Percentiles rank a stretch among this genome's conserved stretches.
These are phyloP conservation scores for Mus caroli DNA, from an alignment of 2,797 vertebrate genomes.

Conservation along the genomic window DNA sequence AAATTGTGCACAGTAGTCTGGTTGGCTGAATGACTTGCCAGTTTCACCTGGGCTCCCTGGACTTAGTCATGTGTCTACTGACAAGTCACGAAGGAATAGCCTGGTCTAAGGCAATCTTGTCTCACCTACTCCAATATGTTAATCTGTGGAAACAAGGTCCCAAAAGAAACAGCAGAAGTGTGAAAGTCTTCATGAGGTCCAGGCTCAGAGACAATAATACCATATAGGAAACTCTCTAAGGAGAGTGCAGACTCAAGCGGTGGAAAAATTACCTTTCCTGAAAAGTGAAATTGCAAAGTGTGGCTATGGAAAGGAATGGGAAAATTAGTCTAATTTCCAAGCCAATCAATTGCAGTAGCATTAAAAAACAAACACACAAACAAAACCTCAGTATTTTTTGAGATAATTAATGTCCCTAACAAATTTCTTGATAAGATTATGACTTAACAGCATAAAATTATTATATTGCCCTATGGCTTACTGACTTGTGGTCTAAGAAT, in stretches of 20 bases:
- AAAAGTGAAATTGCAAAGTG: not conserved
- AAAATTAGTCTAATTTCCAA: constrained; percentile 24
- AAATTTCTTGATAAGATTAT: constrained; percentile 15
- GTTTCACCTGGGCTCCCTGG: not conserved
- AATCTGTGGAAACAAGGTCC: not conserved
- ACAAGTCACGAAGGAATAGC: not conserved
- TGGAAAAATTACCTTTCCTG: not conserved
- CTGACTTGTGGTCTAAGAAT: constrained; percentile 33
- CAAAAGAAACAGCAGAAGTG: not conserved
- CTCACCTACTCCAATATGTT: not conserved
- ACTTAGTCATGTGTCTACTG: not conserved
- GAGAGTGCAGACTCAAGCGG: not conserved
- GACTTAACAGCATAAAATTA: not conserved
- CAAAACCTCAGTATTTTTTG: not conserved
- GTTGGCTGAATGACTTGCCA: not conserved
- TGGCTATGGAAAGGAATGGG: not conserved
- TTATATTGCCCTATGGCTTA: not conserved
- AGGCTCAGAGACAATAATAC: not conserved
- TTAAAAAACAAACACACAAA: not conserved
- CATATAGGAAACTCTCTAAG: not conserved
- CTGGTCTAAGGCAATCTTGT: not conserved
- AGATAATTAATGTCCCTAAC: constrained; percentile 14
- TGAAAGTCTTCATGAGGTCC: not conserved
- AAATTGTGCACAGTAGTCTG: not conserved
- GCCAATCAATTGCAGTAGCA: not conserved